phyloP scores from a whole-genome alignment of 2,113 vertebrate species.

The Mastomys natalensis region DNA sequence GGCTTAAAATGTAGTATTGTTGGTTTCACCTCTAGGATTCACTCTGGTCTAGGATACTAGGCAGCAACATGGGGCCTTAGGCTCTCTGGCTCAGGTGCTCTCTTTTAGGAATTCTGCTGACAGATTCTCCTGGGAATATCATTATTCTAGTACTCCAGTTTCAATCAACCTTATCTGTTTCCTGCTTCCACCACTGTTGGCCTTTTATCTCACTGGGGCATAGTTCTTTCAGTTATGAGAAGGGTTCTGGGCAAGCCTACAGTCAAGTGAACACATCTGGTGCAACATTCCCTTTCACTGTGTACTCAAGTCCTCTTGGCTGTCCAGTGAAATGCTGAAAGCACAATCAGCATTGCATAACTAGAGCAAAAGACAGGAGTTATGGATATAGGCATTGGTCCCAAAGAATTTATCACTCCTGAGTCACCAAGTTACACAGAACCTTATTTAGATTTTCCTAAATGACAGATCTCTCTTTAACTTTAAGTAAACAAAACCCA shows the following conservation, averaged over 20 bases:
- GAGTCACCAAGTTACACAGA: background rate
- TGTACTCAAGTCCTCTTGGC: background rate
- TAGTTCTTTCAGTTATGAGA: background rate
- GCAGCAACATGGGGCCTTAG: background rate
- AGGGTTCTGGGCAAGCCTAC: background rate
- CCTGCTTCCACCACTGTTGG: background rate
- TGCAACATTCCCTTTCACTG: background rate
- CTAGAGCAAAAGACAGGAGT: background rate
- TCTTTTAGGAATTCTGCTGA: background rate
- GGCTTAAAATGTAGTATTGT: background rate
- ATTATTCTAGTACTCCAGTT: fast-evolving
- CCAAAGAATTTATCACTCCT: background rate
- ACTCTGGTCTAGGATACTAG: background rate
- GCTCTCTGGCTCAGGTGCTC: background rate
- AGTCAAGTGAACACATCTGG: background rate
- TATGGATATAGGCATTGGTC: background rate
- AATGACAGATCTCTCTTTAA: background rate
- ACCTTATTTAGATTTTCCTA: background rate
- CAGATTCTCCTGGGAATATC: background rate
- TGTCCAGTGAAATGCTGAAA: background rate
- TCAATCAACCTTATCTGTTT: background rate
- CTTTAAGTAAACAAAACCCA: background rate
- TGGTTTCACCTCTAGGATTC: background rate
- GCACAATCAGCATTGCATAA: background rate
- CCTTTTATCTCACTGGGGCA: constrained; percentile 49